phyloP scores from a whole-genome alignment of 2,888 invertebrate species.

The Sinelater perroti region DNA sequence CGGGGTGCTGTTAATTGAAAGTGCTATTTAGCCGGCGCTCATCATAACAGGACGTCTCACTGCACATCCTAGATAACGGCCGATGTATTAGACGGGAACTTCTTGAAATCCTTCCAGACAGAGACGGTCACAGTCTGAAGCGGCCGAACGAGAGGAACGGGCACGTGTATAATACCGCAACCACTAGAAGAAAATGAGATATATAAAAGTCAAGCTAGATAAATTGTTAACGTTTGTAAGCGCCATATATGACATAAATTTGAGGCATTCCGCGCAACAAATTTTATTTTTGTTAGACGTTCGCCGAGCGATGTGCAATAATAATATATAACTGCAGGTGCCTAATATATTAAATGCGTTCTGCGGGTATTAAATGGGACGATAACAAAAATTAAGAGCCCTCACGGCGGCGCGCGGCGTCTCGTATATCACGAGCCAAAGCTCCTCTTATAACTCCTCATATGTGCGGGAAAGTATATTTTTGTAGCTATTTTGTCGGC shows the following conservation, averaged over 20 bases:
- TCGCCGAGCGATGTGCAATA: constrained; percentile 36
- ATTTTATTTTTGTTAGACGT: constrained; percentile 37
- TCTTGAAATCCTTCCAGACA: constrained; percentile 33
- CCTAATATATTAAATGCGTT: constrained; percentile 39
- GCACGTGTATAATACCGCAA: constrained; percentile 46
- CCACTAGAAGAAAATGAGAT: constrained; percentile 55
- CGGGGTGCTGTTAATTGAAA: constrained; percentile 49
- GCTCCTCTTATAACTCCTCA: constrained; percentile 40
- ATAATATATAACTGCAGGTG: constrained; percentile 40
- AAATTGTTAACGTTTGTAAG: constrained; percentile 58
- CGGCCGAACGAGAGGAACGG: too few relatives aligned
- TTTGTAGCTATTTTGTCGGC: constrained; percentile 41
- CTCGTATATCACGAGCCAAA: constrained; percentile 37
- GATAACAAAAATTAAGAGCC: constrained; percentile 42
- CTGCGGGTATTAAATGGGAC: constrained; percentile 34
- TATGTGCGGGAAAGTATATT: constrained; percentile 40
- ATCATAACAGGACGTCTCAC: constrained; percentile 45
- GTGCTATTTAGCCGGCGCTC: constrained; percentile 48
- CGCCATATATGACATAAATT: constrained; percentile 46
- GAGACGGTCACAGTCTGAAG: constrained; percentile 46
- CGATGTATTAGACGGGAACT: constrained; percentile 39
- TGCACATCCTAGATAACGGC: constrained; percentile 48
- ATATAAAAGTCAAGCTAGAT: constrained; percentile 57
- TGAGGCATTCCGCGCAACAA: constrained; percentile 34
- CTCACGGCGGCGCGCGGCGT: constrained; percentile 29